Evolutionary conservation across 2,797 vertebrate species (phyloP), one percentile per base, ranked within the genome.

Genomic region (Anguilla marmorata): DNA sequence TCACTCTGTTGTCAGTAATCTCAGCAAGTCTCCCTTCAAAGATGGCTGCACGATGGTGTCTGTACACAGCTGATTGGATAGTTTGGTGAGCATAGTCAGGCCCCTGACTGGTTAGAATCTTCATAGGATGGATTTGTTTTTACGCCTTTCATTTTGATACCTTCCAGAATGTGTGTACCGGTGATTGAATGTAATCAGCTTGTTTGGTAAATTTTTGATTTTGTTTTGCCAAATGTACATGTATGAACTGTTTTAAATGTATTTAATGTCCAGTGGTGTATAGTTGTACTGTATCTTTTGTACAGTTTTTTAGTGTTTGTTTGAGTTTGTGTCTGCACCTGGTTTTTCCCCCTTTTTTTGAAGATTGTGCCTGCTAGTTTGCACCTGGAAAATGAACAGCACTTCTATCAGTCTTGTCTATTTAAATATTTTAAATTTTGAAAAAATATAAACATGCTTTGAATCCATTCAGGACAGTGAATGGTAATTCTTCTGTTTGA

Each of bases 171-270:
- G 58, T 45, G 41, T 45, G 41, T 72, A 56, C 56, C 33, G 2
- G 33, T 66, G 56, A 30, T 69, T 37, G 6, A 52, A 54, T 84
- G 87, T 69, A 69, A 69, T 30, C 27, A 14, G 45, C 48, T 33
- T 19, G n/a, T 58, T 48, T 56, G 16, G 63, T 50, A 41, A 16
- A 19, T 87, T 87, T 54, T 87, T 87, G 52, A 87, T 80, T 79
- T 83, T 87, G 37, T 30, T 87, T 79, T 83, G 76, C 76, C 37
- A 41, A 84, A n/a, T 12, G 21, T 84, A 27, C 82, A 54, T 84
- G 54, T 52, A 84, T 54, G 48, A 19, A 54, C 80, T 84, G 86
- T 14, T 84, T 87, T 24, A 87, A 66, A 19, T 19, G 14, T 84
- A 27, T 69, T 84, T 69, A 84, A 50, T 83, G 33, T 82, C 56